Conservation (phyloP, 2,888 invertebrate species). For the Noctuana brunneofusca region DNA sequence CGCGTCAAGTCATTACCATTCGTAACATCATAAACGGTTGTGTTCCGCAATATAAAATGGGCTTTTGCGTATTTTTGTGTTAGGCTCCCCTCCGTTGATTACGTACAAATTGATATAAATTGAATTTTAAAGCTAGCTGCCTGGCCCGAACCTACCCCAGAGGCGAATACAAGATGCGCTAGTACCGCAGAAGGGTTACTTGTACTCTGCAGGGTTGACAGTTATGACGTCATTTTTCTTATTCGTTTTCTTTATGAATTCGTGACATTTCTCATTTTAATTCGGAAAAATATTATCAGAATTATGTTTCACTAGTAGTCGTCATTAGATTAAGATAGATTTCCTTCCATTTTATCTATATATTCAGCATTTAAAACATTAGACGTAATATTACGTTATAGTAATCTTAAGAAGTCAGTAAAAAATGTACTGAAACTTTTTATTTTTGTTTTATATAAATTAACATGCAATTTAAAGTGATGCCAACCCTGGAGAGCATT, state of each 20-base stretch:
- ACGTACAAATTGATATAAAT: constrained; percentile 81
- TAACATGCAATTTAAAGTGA: not conserved
- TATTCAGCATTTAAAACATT: no score
- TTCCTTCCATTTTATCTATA: no score
- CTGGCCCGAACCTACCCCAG: constrained; percentile 53
- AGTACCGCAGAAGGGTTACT: constrained; percentile 66
- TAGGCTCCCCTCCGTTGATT: constrained; percentile 71
- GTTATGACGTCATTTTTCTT: not conserved
- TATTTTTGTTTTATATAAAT: not conserved
- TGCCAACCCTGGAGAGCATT: constrained; percentile 54
- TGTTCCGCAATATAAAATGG: constrained; percentile 58
- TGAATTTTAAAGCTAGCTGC: constrained; percentile 78
- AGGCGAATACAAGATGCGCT: constrained; percentile 52
- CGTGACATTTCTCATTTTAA: no score
- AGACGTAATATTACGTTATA: no score
- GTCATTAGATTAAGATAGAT: no score
- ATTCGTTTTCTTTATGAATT: not conserved
- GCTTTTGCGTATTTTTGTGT: constrained; percentile 71
- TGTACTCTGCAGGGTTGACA: constrained; percentile 60
- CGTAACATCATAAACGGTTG: constrained; percentile 59
- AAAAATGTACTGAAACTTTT: not conserved
- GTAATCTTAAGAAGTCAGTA: no score
- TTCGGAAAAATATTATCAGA: no score
- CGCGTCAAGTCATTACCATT: constrained; percentile 51
- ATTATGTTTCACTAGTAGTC: no score